Base-by-base conservation (phyloP, 2,888 invertebrate species). In the Leptopilina myrica region DNA sequence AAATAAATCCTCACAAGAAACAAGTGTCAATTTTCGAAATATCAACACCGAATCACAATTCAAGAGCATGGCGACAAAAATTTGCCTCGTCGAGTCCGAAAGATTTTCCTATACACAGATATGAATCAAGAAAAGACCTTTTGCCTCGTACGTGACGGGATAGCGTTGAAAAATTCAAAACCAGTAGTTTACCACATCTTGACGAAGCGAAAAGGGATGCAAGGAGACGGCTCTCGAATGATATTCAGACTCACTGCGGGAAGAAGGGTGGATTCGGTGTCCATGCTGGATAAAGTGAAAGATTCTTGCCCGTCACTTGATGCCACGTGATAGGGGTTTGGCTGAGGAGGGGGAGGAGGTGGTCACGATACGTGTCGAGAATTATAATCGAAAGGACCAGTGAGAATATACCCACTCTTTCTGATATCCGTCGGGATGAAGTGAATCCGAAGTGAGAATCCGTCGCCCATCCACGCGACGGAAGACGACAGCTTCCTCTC, bases 211-310 rank as follows among this genome's bases (percentile, higher is more conserved):
- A 80, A 80, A 80, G 80, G 82, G 84, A 85, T 84, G 83, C 84
- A 81, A 85, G 84, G 83, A 83, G 86, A 87, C 84, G 85, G 86
- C 81, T 87, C 81, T 87, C 84, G 86, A 89, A 88, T 87, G 87
- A 89, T 90, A 89, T 88, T 88, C 87, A 84, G 86, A 86, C 84
- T 62, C 11, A 9, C 20, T 62, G 86, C 20, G 20, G 20, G 20
- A 20, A 20, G 88, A 87, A 86, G 87, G 87, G 87, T 87, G 88
- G 90, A 90, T 90, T 90, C 87, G 87, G 87, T 90, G 90, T 90
- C 89, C 90, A 88, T 86, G 86, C 86, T 83, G 90, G 88, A 90
- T 90, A 89, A 90, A 90, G 90, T 90, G 90, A 90, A 90, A 90
- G 90, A 90, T 90, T 89, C 87, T 86, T 85, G 85, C 79, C 80